phyloP scores from a whole-genome alignment of 2,888 invertebrate genomes.

The Fragum sueziense region DNA sequence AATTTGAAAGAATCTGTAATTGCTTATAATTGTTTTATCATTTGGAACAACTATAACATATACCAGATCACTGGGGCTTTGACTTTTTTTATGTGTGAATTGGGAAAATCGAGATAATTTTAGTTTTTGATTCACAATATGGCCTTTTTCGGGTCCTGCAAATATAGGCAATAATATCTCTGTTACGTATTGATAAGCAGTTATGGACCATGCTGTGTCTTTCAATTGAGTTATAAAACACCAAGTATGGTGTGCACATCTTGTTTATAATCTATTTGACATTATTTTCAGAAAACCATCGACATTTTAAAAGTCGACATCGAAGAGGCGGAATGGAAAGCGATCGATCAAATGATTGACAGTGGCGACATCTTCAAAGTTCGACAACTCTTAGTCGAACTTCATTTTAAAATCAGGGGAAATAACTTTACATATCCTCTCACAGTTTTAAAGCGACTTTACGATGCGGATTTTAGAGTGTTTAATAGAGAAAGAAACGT shows the following conservation, averaged over 20 bases:
- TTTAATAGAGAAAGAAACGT: conserved; percentile 15
- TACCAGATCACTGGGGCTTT: too few species aligned
- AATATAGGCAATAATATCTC: background rate
- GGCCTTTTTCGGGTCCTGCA: background rate
- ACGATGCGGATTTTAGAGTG: background rate
- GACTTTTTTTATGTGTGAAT: too few species aligned
- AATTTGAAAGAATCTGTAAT: too few species aligned
- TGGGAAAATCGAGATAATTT: too few species aligned
- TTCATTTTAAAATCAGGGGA: background rate
- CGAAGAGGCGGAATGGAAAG: conserved; percentile 4
- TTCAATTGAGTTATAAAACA: background rate
- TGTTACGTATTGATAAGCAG: background rate
- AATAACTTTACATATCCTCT: background rate
- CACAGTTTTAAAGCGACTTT: background rate
- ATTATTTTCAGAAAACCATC: background rate
- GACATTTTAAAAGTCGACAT: conserved; percentile 13
- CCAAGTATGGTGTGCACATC: background rate
- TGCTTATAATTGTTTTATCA: too few species aligned
- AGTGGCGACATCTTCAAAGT: conserved; percentile 7
- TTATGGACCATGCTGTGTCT: background rate
- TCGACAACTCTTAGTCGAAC: background rate
- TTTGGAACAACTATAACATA: too few species aligned
- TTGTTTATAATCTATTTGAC: too few species aligned
- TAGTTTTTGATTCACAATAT: background rate
- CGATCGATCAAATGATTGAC: background rate